Conservation (phyloP, 2,888 invertebrate genomes). For the Acronicta leporina region DNA sequence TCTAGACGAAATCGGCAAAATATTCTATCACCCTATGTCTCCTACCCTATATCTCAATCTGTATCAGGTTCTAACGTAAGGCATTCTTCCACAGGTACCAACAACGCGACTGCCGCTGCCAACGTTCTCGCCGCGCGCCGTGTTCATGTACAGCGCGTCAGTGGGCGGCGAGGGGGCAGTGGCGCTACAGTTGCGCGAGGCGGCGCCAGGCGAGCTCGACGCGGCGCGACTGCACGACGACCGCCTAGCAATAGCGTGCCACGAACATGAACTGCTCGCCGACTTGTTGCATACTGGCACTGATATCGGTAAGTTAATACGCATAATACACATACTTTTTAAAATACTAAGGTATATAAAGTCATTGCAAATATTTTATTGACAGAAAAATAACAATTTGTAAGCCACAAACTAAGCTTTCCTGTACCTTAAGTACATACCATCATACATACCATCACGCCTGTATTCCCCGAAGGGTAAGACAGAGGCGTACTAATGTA, state of each 20-base stretch:
- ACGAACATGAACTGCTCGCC: constrained; percentile 93
- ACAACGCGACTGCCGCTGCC: constrained; percentile 85
- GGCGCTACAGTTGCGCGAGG: constrained; percentile 90
- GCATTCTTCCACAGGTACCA: constrained; percentile 71
- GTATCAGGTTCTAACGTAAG: neutral
- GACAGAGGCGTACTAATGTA: too few relatives aligned
- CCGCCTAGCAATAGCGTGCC: constrained; percentile 92
- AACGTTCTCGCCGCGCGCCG: constrained; percentile 89
- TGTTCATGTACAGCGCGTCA: constrained; percentile 92
- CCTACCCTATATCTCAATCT: neutral
- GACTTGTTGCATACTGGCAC: constrained; percentile 92
- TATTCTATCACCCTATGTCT: too few relatives aligned
- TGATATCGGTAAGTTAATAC: constrained; percentile 82
- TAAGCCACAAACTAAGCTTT: too few relatives aligned
- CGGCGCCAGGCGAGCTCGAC: constrained; percentile 85
- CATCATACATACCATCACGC: too few relatives aligned
- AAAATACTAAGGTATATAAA: too few relatives aligned
- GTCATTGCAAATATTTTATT: too few relatives aligned
- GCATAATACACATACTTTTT: too few relatives aligned
- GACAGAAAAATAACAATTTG: too few relatives aligned
- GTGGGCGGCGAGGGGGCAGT: constrained; percentile 90
- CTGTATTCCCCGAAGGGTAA: too few relatives aligned
- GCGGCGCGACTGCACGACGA: constrained; percentile 87
- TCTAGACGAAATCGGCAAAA: too few relatives aligned
- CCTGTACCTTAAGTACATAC: too few relatives aligned